These are phyloP conservation scores for Acromyrmex echinatior DNA, from an alignment of 1,140 invertebrate genomes.

Conservation along the genomic window DNA sequence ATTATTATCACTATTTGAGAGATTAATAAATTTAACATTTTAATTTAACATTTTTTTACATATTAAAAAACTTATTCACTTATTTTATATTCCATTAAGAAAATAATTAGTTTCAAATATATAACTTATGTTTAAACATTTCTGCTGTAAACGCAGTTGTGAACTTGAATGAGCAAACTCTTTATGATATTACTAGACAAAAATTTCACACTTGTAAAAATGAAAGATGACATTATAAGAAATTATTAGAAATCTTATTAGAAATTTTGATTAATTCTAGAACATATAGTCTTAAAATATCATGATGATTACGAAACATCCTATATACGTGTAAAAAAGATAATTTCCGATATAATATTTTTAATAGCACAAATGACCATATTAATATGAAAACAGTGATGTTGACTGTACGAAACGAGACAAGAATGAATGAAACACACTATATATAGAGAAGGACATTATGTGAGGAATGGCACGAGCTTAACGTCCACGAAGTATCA, in stretches of 20 bases:
- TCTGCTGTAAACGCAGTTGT: not conserved
- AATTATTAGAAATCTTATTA: not conserved
- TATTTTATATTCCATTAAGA: not conserved
- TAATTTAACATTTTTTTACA: not conserved
- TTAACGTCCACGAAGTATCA: constrained; percentile 66
- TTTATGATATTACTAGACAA: not conserved
- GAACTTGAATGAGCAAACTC: not conserved
- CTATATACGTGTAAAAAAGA: not conserved
- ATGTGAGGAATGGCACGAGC: constrained; percentile 41
- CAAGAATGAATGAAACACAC: constrained; percentile 46
- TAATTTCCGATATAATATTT: not conserved
- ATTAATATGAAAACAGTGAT: not conserved
- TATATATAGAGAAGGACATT: constrained; percentile 54
- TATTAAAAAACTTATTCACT: not conserved
- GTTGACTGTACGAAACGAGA: not conserved
- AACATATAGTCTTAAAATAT: not conserved
- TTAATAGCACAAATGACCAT: not conserved
- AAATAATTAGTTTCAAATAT: not conserved
- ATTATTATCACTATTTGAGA: constrained; percentile 14
- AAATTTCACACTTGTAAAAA: not conserved
- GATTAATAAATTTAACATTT: constrained; percentile 2
- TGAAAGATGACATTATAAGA: not conserved
- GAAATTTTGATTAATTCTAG: not conserved
- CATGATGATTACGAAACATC: not conserved
- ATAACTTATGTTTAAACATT: not conserved